Base-by-base conservation (phyloP, 2,797 vertebrate genomes). In the Sebastes diaconus region DNA sequence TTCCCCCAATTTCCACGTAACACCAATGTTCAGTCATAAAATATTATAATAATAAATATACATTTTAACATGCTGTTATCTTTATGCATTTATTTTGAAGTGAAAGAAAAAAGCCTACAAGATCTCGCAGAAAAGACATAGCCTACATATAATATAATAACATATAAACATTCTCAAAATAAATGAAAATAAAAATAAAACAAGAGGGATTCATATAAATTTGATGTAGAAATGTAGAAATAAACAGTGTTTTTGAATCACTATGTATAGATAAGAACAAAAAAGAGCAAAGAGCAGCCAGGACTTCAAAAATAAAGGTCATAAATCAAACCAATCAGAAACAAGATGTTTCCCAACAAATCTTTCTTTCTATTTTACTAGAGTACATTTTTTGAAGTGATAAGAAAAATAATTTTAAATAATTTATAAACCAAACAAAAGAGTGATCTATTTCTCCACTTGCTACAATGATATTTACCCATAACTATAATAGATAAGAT, bases 21-120 rank as follows among this genome's bases (percentile, higher is more conserved):
- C 34, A 39, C 61, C 22, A 22, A 12, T 63, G 32, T 64, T 36
- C 3, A 14, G 12, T 39, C 13, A 3, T 64, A 0, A 22, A 42
- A 24, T 16, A 65, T 66, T 66, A 36, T 1, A 50, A 50, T 50
- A 20, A 50, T 7, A 22, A 13, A 42, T 39, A 39, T 25, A 24
- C 3, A 64, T 42, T 18, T 18, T 11, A 66, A 42, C 14, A 42
- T 27, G 22, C 22, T 46, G 16, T 42, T 65, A 42, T 16, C 34
- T 24, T 25, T 8, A 39, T 25, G 34, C 4, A 39, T 64, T 24
- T 64, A 39, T 64, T 22, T 39, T 0, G 0, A 16, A 1, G 8
- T 24, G 10, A 34, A 22, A 20, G 60, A 3, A 63, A 2, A n/a
- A 5, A 27, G 16, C 14, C 42, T 18, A 46, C 42, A 46, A 46